Base-by-base conservation (phyloP, 92 coral and sea anemone species). In the Zoanthus solanderi region DNA sequence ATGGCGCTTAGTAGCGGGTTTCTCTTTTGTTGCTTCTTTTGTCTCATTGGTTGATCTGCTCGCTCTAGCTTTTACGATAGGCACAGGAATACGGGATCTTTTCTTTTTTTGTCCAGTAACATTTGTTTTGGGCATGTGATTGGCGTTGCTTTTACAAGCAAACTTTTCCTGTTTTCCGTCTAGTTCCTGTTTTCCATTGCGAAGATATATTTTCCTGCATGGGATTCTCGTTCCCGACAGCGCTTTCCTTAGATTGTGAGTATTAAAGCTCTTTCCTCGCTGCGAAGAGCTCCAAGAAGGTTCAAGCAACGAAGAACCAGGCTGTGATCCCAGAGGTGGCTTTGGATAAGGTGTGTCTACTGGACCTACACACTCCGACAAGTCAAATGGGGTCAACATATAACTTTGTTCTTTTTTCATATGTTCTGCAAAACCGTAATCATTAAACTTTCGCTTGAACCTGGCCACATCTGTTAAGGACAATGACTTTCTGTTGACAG, bases 311-410 rank as follows among this genome's bases (percentile, higher is more conserved):
- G 48, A 42, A 2, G 8, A 44, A 42, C 76, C 2, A 4, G 42
- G 42, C 42, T 37, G 42, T 2, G 42, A 4, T 37, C 42, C 76
- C 23, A 72, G 53, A 4, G 52, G 76, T n/a, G 42, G 18, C 76
- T 72, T 72, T 23, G 76, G 76, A 72, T 72, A 72, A 9, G 52
- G 6, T 12, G 53, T 30, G 6, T 72, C 45, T 34, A 15, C 3
- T 3, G n/a, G 76, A 12, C 53, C 76, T 3, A 42, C 76, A 9
- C 76, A 72, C n/a, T 72, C 76, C 53, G 76, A 72, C 53, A 72
- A 72, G 53, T 72, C 76, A 72, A 72, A 37, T 7, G 53, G 50
- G 15, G 76, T 37, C 50, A 72, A 0, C 76, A 5, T 34, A 46
- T 14, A 72, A 3, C 53, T 37, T 72, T 72, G 53, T 18, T 72